Evolutionary conservation across 2,888 invertebrate species (phyloP), one percentile per base, ranked within the genome.

Genomic region (Ornithoptera alexandrae): DNA sequence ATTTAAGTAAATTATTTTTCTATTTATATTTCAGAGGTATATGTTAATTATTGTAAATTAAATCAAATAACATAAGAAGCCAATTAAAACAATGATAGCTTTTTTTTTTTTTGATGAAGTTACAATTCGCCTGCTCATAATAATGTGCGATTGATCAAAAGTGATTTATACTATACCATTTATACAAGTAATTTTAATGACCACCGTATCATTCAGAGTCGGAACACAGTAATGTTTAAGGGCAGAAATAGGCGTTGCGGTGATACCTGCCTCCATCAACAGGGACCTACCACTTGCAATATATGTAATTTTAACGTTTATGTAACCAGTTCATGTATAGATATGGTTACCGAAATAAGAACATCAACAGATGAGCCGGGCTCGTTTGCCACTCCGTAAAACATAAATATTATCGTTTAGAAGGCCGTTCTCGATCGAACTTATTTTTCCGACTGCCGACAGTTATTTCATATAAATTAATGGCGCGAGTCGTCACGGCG

Each of bases 401-500:
- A 91, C 90, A 91, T 91, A 90, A 92, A 92, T 90, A 91, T 92
- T 91, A 92, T 88, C 84, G 82, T 87, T 83, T 83, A 84, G 89
- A 90, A 92, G 90, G 89, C 88, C 89, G 82, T 87, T 89, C 87
- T 83, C 85, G 82, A 90, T 89, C 86, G 85, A 85, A 90, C 87
- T 90, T 89, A 90, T 92, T 92, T 92, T 92, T 92, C 88, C 85
- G 87, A 88, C 89, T 91, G 92, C 90, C 91, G 90, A 92, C 92
- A 92, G 91, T 91, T 92, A 92, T 92, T 92, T 92, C 90, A 92
- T 92, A 92, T 91, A 92, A 92, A 92, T 92, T 91, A 92, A 92
- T 92, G 92, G 92, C 88, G 90, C 84, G 90, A 91, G 91, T 91
- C 91, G 90, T 92, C 90, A 92, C 87, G 88, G 87, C 90, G 87